A percentile compares a stretch with the other conserved stretches of the same genome.
These are phyloP conservation scores for Limnodromus scolopaceus DNA, from an alignment of 2,797 vertebrate genomes.

Conservation along the genomic window DNA sequence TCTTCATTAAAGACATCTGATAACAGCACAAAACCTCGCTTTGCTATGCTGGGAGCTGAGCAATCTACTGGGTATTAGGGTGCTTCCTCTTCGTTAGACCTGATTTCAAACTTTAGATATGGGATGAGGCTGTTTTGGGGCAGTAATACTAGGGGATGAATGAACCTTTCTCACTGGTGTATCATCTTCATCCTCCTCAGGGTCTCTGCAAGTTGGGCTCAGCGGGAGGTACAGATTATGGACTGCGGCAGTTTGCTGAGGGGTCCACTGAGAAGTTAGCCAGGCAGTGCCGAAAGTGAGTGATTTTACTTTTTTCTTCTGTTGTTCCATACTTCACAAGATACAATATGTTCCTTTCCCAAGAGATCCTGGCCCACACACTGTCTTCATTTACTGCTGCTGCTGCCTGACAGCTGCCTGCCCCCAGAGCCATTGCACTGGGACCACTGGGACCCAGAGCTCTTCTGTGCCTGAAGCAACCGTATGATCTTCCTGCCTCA, in stretches of 20 bases:
- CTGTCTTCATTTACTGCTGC: not conserved
- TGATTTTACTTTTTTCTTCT: not conserved
- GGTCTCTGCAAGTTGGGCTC: constrained; percentile 98
- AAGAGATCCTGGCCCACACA: not conserved
- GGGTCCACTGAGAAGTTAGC: constrained; percentile 98
- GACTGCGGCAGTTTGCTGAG: constrained; percentile 94
- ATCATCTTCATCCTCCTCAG: constrained; percentile 68
- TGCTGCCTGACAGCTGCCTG: not conserved
- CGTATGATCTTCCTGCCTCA: not conserved
- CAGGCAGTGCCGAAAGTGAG: constrained; percentile 97
- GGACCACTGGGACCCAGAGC: not conserved
- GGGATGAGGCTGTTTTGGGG: not conserved
- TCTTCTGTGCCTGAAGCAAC: not conserved
- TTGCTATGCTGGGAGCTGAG: not conserved
- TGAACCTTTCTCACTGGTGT: not conserved
- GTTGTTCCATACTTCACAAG: not conserved
- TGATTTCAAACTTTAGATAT: not conserved
- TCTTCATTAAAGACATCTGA: not conserved
- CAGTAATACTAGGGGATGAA: not conserved
- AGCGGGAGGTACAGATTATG: constrained; percentile 95
- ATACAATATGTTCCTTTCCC: not conserved
- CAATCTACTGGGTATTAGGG: not conserved
- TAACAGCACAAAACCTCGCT: not conserved
- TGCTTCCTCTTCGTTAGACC: not conserved
- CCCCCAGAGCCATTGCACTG: not conserved